These are phyloP conservation scores for Drosophila atroscutellata DNA, from an alignment of 2,888 invertebrate species.

Conservation along the genomic window DNA sequence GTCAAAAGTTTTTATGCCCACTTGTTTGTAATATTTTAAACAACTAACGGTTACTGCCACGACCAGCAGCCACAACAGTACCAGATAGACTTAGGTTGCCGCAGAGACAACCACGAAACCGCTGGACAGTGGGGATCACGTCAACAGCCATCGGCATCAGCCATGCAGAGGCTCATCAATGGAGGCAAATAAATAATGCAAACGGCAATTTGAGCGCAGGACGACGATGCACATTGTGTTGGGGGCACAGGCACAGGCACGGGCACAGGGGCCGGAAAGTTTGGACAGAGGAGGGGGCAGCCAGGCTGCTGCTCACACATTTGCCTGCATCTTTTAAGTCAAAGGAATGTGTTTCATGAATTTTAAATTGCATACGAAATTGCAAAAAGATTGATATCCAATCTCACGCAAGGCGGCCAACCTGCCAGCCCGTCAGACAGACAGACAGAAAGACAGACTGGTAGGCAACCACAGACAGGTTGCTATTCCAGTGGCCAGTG, in stretches of 20 bases:
- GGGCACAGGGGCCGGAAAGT: neutral
- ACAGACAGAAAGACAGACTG: slow-evolving; percentile 1
- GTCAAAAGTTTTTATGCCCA: slow-evolving; percentile 38
- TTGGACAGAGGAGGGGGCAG: neutral
- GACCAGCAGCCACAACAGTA: slow-evolving; percentile 8
- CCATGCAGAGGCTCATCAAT: slow-evolving; percentile 69
- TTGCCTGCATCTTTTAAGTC: slow-evolving; percentile 81
- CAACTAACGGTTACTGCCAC: slow-evolving; percentile 67
- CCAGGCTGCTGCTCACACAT: slow-evolving; percentile 56
- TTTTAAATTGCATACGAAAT: slow-evolving; percentile 83
- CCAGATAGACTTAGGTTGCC: slow-evolving; percentile 19
- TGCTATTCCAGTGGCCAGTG: slow-evolving; percentile 35
- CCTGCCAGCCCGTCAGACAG: slow-evolving; percentile 21
- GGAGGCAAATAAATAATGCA: slow-evolving; percentile 81
- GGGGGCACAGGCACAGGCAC: neutral
- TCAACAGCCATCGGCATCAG: slow-evolving; percentile 48
- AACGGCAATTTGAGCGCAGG: slow-evolving; percentile 77
- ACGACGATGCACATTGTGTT: slow-evolving; percentile 28
- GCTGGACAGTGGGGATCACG: slow-evolving; percentile 29
- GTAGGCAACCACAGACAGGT: slow-evolving; percentile 39
- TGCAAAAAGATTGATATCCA: slow-evolving; percentile 84
- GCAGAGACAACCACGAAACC: slow-evolving; percentile 39
- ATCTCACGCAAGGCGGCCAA: slow-evolving; percentile 80
- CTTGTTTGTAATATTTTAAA: slow-evolving; percentile 75
- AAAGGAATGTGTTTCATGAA: slow-evolving; percentile 83